Evolutionary conservation across 2,797 vertebrate genomes (phyloP).

Genomic region (Karalla daura): DNA sequence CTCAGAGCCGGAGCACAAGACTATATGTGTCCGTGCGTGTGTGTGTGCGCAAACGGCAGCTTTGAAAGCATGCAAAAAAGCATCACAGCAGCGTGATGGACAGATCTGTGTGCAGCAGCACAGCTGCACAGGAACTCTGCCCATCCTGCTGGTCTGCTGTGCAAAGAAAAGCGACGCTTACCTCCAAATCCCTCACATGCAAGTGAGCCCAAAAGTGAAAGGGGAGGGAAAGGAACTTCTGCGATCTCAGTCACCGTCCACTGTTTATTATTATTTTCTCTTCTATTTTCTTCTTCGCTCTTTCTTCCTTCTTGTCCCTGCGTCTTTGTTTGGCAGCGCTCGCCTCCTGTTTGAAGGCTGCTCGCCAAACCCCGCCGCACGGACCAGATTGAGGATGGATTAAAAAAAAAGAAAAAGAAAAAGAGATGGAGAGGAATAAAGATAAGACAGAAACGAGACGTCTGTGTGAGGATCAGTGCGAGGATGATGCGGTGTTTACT

Average conservation of each 20-base stretch:
- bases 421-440: not conserved
- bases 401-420: not conserved
- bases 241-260: conserved; percentile 16
- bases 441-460: conserved; percentile 24
- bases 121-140: conserved; percentile 52
- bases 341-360: conserved; percentile 49
- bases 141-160: not conserved
- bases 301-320: conserved; percentile 12
- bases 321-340: conserved; percentile 56
- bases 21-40: conserved; percentile 25
- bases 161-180: conserved; percentile 37
- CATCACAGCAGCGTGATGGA: conserved; percentile 8
- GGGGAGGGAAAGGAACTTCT: conserved; percentile 64
- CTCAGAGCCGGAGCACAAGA: too few species aligned
- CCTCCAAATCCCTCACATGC: conserved; percentile 42
- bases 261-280: too few species aligned
- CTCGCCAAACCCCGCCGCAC: conserved; percentile 35
- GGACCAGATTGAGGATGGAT: not conserved
- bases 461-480: not conserved
- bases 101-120: conserved; percentile 30
- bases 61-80: conserved; percentile 2
- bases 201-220: conserved; percentile 38
- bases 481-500: conserved; percentile 26
- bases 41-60: not conserved
- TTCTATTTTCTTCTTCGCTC: too few species aligned